Percentiles rank a stretch among this genome's conserved stretches.
phyloP scores from a whole-genome alignment of 2,888 invertebrate species.

The Drosophila leonis region DNA sequence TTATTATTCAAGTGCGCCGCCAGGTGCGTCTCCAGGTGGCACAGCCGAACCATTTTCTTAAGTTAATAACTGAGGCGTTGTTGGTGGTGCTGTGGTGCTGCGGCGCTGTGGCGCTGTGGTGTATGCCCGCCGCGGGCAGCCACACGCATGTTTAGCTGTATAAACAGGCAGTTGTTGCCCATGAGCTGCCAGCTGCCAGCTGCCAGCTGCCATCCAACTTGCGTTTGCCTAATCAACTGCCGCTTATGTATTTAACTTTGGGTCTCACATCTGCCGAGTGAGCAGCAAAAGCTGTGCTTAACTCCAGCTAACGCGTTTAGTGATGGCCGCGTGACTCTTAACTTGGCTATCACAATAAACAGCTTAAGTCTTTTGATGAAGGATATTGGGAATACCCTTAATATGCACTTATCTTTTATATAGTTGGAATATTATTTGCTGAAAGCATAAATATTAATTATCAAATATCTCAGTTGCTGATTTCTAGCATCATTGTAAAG shows the following conservation, averaged over 20 bases:
- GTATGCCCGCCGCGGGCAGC: constrained; percentile 45
- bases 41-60: constrained; percentile 54
- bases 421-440: neutral
- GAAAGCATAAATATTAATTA: no score
- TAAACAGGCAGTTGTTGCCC: constrained; percentile 28
- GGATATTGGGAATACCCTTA: neutral
- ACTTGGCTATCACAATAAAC: neutral
- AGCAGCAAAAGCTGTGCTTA: constrained; percentile 43
- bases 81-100: constrained; percentile 1
- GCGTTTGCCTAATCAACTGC: constrained; percentile 71
- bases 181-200: constrained; percentile 4
- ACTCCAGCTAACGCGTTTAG: constrained; percentile 1
- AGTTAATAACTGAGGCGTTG: constrained; percentile 64
- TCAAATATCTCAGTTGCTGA: no score
- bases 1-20: constrained; percentile 71
- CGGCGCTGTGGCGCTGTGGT: neutral
- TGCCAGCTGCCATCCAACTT: constrained; percentile 11
- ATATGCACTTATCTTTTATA: neutral
- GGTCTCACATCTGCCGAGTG: constrained; percentile 62
- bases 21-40: constrained; percentile 63
- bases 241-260: constrained; percentile 78
- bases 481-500: neutral
- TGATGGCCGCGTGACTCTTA: constrained; percentile 21
- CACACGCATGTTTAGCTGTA: constrained; percentile 54
- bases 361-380: neutral